phyloP scores from a whole-genome alignment of 2,113 vertebrate species.

The Sus scrofa region DNA sequence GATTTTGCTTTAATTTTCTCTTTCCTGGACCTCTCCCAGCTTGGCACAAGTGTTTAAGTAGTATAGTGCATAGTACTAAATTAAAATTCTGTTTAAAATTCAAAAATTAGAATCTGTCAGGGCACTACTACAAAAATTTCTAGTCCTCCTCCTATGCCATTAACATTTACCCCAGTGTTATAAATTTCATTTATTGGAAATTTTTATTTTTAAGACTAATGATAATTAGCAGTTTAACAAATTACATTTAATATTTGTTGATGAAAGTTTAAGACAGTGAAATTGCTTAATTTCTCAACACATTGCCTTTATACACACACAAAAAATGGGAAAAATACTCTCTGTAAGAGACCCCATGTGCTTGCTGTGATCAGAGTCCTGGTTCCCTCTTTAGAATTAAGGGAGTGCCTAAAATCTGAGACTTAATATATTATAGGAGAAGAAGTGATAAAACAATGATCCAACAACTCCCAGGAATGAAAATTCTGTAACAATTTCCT shows the following conservation, averaged over 20 bases:
- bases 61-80: neutral
- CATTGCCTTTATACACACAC: neutral
- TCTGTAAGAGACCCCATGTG: neutral
- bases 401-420: neutral
- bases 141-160: neutral
- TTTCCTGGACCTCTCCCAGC: neutral
- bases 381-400: neutral
- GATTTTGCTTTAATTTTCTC: neutral
- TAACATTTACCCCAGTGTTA: neutral
- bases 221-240: neutral
- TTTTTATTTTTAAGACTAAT: neutral
- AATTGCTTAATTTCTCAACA: neutral
- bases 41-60: neutral
- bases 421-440: neutral
- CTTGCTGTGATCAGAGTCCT: neutral
- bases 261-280: neutral
- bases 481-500: neutral
- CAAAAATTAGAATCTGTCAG: neutral
- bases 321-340: neutral
- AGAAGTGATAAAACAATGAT: neutral
- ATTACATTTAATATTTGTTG: neutral
- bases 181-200: constrained; percentile 6
- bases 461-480: neutral
- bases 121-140: neutral
- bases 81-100: neutral